Percentiles rank a stretch among this genome's conserved stretches.
phyloP scores from a whole-genome alignment of 2,888 invertebrate genomes.

The Morinoia aosen region DNA sequence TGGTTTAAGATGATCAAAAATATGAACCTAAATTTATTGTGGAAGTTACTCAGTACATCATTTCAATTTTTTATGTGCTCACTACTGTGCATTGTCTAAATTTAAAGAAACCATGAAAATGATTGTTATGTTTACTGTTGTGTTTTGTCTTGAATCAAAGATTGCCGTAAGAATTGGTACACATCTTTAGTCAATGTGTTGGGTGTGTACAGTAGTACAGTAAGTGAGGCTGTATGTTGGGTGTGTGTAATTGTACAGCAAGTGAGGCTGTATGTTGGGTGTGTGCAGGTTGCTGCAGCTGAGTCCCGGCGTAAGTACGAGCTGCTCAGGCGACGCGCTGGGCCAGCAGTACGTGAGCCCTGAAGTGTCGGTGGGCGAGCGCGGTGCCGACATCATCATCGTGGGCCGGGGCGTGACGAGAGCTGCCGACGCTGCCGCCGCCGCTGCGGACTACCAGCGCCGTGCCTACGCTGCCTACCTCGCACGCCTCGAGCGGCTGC shows the following conservation, averaged over 20 bases:
- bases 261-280: no score
- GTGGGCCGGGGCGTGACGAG: conserved; percentile 90
- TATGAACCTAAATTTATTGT: no score
- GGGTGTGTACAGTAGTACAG: background rate
- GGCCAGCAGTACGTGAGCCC: conserved; percentile 85
- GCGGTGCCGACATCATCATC: conserved; percentile 92
- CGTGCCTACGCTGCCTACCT: conserved; percentile 28
- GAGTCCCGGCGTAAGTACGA: conserved; percentile 91
- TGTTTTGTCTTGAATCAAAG: no score
- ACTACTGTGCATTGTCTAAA: no score
- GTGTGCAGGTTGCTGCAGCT: conserved; percentile 77
- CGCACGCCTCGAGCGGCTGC: background rate
- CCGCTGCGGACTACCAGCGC: conserved; percentile 78
- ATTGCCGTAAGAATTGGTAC: no score
- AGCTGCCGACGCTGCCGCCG: conserved; percentile 76
- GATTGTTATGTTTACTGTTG: no score
- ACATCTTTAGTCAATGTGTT: no score
- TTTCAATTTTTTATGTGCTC: no score
- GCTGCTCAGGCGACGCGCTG: conserved; percentile 80
- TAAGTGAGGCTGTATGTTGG: background rate
- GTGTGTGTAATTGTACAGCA: background rate
- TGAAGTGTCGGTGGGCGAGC: conserved; percentile 82
- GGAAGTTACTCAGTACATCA: no score
- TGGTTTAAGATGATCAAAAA: no score
- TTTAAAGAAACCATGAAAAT: no score